phyloP scores from a whole-genome alignment of 2,113 vertebrate species.

The Pao palembangensis region DNA sequence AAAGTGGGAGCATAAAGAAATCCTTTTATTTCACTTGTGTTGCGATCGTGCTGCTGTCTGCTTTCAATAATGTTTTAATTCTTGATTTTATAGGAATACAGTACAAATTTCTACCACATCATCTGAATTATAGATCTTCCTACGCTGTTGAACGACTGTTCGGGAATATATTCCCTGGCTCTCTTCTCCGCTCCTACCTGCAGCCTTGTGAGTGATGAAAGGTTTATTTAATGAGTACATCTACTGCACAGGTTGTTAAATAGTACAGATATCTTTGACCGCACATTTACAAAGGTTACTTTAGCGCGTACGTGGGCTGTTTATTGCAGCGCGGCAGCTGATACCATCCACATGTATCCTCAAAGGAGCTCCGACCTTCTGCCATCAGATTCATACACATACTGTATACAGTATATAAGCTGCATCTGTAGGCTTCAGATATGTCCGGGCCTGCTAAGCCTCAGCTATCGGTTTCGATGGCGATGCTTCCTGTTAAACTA shows the following conservation, averaged over 20 bases:
- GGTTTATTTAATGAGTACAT: not conserved
- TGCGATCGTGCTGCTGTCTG: too few species aligned
- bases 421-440: conserved; percentile 36
- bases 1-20: too few species aligned
- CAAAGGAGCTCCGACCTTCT: conserved; percentile 47
- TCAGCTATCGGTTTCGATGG: not conserved
- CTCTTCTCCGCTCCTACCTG: not conserved
- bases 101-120: too few species aligned
- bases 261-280: not conserved
- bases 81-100: too few species aligned
- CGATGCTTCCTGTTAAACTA: too few species aligned
- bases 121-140: too few species aligned
- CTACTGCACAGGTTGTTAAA: not conserved
- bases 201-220: too few species aligned
- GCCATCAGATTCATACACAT: not conserved
- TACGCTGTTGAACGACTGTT: too few species aligned
- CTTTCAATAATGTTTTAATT: too few species aligned
- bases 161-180: too few species aligned
- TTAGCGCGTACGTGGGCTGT: not conserved
- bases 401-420: too few species aligned
- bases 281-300: conserved; percentile 17
- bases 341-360: conserved; percentile 33
- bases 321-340: conserved; percentile 23
- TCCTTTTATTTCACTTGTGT: too few species aligned
- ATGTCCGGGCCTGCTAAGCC: not conserved